A percentile compares a stretch with the other conserved stretches of the same genome.
Conservation (phyloP, 2,113 vertebrate genomes). For the Tapirus terrestris region DNA sequence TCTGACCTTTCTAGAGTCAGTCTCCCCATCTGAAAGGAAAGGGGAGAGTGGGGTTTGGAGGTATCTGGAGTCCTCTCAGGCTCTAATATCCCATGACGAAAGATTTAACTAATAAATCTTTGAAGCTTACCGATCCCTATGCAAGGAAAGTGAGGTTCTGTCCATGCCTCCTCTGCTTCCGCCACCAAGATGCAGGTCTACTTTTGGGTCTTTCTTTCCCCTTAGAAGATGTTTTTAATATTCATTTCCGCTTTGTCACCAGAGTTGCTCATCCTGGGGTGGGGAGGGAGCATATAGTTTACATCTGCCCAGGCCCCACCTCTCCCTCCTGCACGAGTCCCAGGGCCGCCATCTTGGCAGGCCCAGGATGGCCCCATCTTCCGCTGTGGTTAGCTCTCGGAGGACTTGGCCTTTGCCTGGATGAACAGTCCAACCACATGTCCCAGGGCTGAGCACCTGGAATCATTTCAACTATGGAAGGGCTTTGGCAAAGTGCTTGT, state of each 20-base stretch:
- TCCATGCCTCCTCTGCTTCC: neutral
- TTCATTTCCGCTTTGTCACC: neutral
- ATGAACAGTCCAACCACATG: neutral
- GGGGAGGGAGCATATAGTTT: neutral
- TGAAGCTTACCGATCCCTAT: neutral
- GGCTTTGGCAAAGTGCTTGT: neutral
- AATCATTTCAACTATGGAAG: neutral
- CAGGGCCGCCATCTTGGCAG: neutral
- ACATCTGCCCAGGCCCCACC: neutral
- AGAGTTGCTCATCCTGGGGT: neutral
- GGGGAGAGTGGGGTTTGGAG: neutral
- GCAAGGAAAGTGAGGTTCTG: neutral
- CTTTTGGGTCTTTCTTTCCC: neutral
- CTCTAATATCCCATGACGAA: neutral
- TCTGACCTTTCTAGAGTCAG: neutral
- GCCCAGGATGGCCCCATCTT: rapidly evolving
- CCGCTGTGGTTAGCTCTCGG: neutral
- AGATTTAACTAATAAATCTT: neutral
- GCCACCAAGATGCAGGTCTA: neutral
- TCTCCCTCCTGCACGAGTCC: neutral
- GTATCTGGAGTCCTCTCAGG: neutral
- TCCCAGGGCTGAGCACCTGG: neutral
- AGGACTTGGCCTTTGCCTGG: neutral
- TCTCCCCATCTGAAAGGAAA: neutral
- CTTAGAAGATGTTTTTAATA: neutral